Conservation (phyloP, 2,113 vertebrate species). For the Actenoides hombroni region DNA sequence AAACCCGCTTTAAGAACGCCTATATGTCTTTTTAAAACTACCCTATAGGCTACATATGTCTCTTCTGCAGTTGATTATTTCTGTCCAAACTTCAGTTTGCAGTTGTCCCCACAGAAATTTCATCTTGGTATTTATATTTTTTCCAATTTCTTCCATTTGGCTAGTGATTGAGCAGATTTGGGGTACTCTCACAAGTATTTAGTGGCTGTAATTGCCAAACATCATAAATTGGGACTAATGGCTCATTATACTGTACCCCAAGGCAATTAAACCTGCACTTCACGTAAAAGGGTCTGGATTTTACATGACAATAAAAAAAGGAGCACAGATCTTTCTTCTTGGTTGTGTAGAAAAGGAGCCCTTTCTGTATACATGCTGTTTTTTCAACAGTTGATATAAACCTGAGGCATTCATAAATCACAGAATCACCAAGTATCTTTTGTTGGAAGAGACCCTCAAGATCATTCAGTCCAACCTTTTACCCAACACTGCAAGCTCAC, state of each 20-base stretch:
- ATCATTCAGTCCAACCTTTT: too few relatives aligned
- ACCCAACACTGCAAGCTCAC: too few relatives aligned
- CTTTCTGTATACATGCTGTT: not conserved
- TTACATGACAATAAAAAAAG: not conserved
- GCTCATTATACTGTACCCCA: not conserved
- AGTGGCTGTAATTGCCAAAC: not conserved
- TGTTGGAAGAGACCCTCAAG: too few relatives aligned
- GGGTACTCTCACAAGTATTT: not conserved
- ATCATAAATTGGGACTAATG: not conserved
- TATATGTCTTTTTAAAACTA: not conserved
- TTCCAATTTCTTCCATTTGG: not conserved
- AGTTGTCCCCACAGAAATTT: not conserved
- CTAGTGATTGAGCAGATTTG: not conserved
- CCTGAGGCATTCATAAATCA: not conserved
- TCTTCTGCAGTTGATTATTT: not conserved
- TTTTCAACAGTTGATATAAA: not conserved
- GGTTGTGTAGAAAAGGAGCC: not conserved
- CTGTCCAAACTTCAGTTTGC: not conserved
- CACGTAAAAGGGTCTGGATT: not conserved
- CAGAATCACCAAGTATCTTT: too few relatives aligned
- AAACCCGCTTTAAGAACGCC: not conserved
- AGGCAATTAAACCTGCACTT: not conserved
- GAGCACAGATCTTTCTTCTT: not conserved
- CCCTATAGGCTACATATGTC: accelerated
- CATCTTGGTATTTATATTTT: accelerated